Conservation (phyloP, 2,113 vertebrate species). For the Datnioides undecimradiatus region DNA sequence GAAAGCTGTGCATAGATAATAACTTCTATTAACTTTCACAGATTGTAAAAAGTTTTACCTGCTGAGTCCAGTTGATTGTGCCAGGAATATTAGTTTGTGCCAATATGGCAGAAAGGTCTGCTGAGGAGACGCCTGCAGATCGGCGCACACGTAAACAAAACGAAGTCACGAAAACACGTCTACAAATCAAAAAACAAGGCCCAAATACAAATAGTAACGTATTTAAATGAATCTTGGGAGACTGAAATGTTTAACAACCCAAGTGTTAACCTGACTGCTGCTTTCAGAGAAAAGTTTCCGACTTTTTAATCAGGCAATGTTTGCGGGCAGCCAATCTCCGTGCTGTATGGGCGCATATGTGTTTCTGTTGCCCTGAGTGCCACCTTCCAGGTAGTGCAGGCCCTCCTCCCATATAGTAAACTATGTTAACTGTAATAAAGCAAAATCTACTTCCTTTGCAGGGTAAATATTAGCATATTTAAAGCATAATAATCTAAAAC, state of each 20-base stretch:
- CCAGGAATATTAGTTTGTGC: slow-evolving; percentile 42
- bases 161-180: neutral
- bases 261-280: fast-evolving
- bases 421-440: no score
- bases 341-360: fast-evolving
- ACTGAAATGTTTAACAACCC: fast-evolving
- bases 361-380: fast-evolving
- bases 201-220: fast-evolving
- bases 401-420: neutral
- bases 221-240: fast-evolving
- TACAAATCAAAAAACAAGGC: neutral
- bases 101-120: slow-evolving; percentile 62
- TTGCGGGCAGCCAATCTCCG: slow-evolving; percentile 37
- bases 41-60: slow-evolving; percentile 71
- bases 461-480: no score
- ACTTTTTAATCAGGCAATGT: slow-evolving; percentile 66
- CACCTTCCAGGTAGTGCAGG: slow-evolving; percentile 26
- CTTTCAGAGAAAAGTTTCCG: slow-evolving; percentile 5
- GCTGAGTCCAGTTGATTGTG: slow-evolving; percentile 38
- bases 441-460: neutral
- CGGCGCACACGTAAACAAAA: slow-evolving; percentile 54
- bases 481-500: no score
- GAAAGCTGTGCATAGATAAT: fast-evolving
- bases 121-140: slow-evolving; percentile 48
- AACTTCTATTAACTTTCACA: neutral